These are phyloP conservation scores for Carcina quercana DNA, from an alignment of 2,888 invertebrate genomes.

Conservation along the genomic window DNA sequence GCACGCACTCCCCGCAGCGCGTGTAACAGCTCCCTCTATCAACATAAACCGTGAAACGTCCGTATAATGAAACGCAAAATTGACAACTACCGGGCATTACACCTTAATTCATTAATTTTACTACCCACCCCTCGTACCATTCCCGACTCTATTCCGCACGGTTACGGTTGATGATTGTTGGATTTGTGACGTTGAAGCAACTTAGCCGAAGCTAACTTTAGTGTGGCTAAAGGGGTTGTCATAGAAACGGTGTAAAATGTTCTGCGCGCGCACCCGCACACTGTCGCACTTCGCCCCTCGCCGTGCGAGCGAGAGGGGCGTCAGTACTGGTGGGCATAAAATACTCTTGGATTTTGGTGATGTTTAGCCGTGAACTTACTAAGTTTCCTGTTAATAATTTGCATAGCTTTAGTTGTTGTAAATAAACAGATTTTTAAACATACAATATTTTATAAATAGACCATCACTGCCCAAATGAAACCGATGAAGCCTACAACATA, in stretches of 20 bases:
- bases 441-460: too few relatives aligned
- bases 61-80: slow-evolving; percentile 57
- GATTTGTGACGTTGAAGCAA: slow-evolving; percentile 21
- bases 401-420: too few relatives aligned
- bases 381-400: too few relatives aligned
- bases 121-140: slow-evolving; percentile 23
- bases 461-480: too few relatives aligned
- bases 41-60: slow-evolving; percentile 36
- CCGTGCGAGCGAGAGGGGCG: slow-evolving; percentile 43
- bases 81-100: slow-evolving; percentile 59
- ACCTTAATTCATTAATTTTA: slow-evolving; percentile 70
- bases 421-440: too few relatives aligned
- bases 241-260: slow-evolving; percentile 64
- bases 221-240: slow-evolving; percentile 70
- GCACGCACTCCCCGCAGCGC: too few relatives aligned
- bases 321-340: slow-evolving; percentile 35
- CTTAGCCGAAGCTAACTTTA: slow-evolving; percentile 57
- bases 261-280: slow-evolving; percentile 62
- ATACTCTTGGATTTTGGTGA: slow-evolving; percentile 13
- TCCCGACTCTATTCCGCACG: slow-evolving; percentile 15
- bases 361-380: too few relatives aligned
- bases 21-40: not conserved
- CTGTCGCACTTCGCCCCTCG: slow-evolving; percentile 35
- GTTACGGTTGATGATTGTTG: slow-evolving; percentile 16
- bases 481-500: too few relatives aligned